A percentile compares a stretch with the other conserved stretches of the same genome.
Conservation (phyloP, 2,797 vertebrate genomes). For the Neostethus bicornis region DNA sequence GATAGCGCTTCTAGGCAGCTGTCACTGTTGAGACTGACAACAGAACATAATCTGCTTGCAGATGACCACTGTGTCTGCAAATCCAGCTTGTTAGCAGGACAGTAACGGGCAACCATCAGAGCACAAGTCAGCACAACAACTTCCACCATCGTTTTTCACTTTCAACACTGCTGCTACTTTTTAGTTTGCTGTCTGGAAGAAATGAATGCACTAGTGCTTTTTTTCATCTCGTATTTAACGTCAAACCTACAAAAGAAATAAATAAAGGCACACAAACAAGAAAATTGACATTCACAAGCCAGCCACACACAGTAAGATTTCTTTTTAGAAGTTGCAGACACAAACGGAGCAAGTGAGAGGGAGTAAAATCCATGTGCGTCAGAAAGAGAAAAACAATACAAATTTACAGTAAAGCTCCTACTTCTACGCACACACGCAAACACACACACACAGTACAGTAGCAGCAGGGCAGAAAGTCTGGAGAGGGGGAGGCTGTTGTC, state of each 20-base stretch:
- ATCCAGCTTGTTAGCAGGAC: slow-evolving; percentile 71
- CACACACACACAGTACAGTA: slow-evolving; percentile 22
- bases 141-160: slow-evolving; percentile 17
- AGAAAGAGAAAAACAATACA: slow-evolving; percentile 33
- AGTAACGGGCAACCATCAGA: slow-evolving; percentile 55
- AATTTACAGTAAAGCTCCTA: slow-evolving; percentile 43
- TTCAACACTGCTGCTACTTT: slow-evolving; percentile 10
- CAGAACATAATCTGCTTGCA: slow-evolving; percentile 65
- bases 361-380: slow-evolving; percentile 41
- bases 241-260: background rate
- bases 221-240: slow-evolving; percentile 19
- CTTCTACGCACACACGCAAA: slow-evolving; percentile 14
- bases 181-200: slow-evolving; percentile 16
- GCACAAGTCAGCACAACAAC: slow-evolving; percentile 44
- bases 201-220: slow-evolving; percentile 17
- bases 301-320: slow-evolving; percentile 27
- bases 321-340: slow-evolving; percentile 35
- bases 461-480: slow-evolving; percentile 49
- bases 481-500: slow-evolving; percentile 50
- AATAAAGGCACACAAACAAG: slow-evolving; percentile 5
- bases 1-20: slow-evolving; percentile 74
- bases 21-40: slow-evolving; percentile 68
- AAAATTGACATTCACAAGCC: slow-evolving; percentile 20
- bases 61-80: slow-evolving; percentile 68
- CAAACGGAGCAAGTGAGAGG: slow-evolving; percentile 38